Base-by-base conservation (phyloP, 2,797 vertebrate species). In the Phoxinus dragarum region DNA sequence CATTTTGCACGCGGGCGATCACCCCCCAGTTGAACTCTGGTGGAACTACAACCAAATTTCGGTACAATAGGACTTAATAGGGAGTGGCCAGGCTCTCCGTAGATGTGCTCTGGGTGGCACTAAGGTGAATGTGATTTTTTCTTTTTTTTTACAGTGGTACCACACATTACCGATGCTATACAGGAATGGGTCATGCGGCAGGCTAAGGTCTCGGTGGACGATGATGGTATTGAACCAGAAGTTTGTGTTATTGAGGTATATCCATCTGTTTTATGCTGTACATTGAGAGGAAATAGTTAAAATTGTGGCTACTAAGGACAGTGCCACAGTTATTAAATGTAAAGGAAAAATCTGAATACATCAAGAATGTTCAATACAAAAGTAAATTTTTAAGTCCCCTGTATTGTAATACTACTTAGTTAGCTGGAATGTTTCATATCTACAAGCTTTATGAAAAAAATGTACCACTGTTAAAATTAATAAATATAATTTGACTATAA, bases 161-260 rank as follows among this genome's bases (percentile, higher is more conserved):
- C 96, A 72, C 96, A 97, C 86, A 97, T 97, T 92, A 97, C 96
- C 11, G 96, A 97, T 87, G 96, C 96, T 3, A 96, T 97, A 83
- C 96, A 97, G 86, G 96, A 97, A 74, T 96, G 96, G 96, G 96
- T 97, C 0, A 96, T 97, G 94, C 93, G 92, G 14, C 96, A 97
- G 86, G 95, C 96, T 0, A 90, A 84, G 69, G 95, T 97, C 87
- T 96, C 96, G 36, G 96, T 97, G 23, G 96, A 97, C 75, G 96
- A 95, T 85, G 96, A 97, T 59, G 96, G 94, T 4, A 76, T 96
- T 14, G 94, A 96, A 36, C 96, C 96, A 69, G 95, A 97, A 96
- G 96, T 97, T 71, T 97, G 96, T 86, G 96, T 97, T 16, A 97
- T 97, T 67, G 96, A 97, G 96, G 96, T 96, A 87, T 40, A 8